Evolutionary conservation across 37 sponge, comb jelly and placozoan species (phyloP).

Genomic region (Halisarca cf. caerulea): DNA sequence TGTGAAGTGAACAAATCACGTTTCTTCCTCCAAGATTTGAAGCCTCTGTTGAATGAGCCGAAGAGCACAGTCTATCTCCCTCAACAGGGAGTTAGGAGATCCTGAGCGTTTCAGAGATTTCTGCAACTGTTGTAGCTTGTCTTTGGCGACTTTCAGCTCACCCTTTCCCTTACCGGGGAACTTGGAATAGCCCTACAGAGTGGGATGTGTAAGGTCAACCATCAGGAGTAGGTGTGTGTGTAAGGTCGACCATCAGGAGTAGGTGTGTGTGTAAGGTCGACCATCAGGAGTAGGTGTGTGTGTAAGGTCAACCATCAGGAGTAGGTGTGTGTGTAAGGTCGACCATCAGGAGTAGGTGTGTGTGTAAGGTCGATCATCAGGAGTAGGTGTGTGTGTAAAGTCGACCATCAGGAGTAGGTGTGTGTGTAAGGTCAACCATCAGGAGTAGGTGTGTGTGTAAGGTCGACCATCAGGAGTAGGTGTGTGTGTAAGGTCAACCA

Average conservation of each 20-base stretch:
- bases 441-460: no score
- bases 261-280: conserved; percentile 14
- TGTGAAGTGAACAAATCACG: background rate
- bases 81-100: conserved; percentile 39
- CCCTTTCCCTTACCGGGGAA: background rate
- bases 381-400: no score
- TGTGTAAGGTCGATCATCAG: no score
- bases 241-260: no score
- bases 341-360: background rate
- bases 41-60: conserved; percentile 31
- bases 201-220: background rate
- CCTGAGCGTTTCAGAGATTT: conserved; percentile 44
- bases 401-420: no score
- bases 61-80: conserved; percentile 50
- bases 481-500: no score
- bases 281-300: background rate
- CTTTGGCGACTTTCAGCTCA: conserved; percentile 41
- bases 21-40: background rate
- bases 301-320: background rate
- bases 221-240: conserved; percentile 9
- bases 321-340: background rate
- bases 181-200: conserved; percentile 47
- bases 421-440: no score
- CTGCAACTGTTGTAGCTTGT: conserved; percentile 33
- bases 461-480: no score